Percentiles rank a stretch among this genome's conserved stretches.
Evolutionary conservation across 2,888 invertebrate genomes (phyloP).

Genomic region (Diplolepis rosae): DNA sequence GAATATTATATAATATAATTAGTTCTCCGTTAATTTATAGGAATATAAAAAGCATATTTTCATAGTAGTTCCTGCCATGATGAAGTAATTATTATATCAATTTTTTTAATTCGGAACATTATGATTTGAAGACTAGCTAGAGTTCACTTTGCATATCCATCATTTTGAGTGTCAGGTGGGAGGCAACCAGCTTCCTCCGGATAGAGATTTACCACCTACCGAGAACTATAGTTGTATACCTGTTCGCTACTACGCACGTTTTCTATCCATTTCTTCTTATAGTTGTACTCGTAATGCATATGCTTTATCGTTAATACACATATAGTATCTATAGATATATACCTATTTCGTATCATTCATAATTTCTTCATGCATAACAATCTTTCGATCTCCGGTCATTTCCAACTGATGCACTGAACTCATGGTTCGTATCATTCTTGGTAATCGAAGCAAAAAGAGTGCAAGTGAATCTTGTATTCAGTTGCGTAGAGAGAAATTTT

Average conservation of each 20-base stretch:
- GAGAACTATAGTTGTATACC: slow-evolving; percentile 48
- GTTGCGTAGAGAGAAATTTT: background rate
- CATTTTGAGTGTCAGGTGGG: slow-evolving; percentile 53
- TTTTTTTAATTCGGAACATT: background rate
- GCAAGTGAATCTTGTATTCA: background rate
- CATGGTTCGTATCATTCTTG: background rate
- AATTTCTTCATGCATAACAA: slow-evolving; percentile 35
- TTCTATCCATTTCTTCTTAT: slow-evolving; percentile 5
- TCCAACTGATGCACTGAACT: slow-evolving; percentile 36
- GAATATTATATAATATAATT: too few relatives aligned
- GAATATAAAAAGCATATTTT: too few relatives aligned
- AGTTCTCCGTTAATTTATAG: too few relatives aligned
- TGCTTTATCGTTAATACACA: background rate
- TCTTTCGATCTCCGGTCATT: slow-evolving; percentile 51
- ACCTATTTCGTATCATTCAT: background rate
- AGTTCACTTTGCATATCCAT: slow-evolving; percentile 49
- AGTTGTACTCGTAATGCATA: background rate
- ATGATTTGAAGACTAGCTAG: slow-evolving; percentile 8
- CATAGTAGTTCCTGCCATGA: too few relatives aligned
- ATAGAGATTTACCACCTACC: slow-evolving; percentile 55
- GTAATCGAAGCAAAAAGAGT: background rate
- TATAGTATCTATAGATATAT: background rate
- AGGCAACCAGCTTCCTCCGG: slow-evolving; percentile 52
- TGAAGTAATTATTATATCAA: too few relatives aligned
- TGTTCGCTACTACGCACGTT: slow-evolving; percentile 44